phyloP scores from a whole-genome alignment of 1,140 invertebrate genomes.

The Caenorhabditis brenneri region DNA sequence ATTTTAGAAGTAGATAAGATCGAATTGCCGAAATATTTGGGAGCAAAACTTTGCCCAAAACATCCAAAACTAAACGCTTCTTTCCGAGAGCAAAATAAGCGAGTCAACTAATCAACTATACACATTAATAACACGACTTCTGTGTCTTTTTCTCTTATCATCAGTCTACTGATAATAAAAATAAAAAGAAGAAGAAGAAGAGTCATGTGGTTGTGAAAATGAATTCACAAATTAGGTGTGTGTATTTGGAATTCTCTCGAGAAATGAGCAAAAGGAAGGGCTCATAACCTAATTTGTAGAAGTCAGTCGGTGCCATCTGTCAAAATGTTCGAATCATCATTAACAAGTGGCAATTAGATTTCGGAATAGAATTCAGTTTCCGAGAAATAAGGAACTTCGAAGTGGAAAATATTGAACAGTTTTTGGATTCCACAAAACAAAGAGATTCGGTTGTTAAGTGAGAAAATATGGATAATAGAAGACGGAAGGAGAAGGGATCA shows the following conservation, averaged over 20 bases:
- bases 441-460: neutral
- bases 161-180: neutral
- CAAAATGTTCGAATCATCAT: conserved; percentile 42
- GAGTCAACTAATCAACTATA: neutral
- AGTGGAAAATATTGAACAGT: neutral
- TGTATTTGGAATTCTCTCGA: conserved; percentile 32
- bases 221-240: conserved; percentile 29
- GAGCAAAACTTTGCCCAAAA: too few species aligned
- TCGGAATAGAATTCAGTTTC: neutral
- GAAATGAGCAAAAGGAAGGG: neutral
- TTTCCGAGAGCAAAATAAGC: neutral
- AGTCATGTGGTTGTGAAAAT: neutral
- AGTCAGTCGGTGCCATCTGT: conserved; percentile 11
- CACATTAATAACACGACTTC: neutral
- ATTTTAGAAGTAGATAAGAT: too few species aligned
- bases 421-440: neutral
- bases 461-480: conserved; percentile 6
- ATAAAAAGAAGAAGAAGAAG: neutral
- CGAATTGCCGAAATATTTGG: too few species aligned
- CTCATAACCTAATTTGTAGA: conserved; percentile 38
- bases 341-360: conserved; percentile 36
- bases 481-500: neutral
- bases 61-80: too few species aligned
- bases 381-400: neutral
- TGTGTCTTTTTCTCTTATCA: neutral